Conservation (phyloP, 2,888 invertebrate species). For the Leucophenga montana region DNA sequence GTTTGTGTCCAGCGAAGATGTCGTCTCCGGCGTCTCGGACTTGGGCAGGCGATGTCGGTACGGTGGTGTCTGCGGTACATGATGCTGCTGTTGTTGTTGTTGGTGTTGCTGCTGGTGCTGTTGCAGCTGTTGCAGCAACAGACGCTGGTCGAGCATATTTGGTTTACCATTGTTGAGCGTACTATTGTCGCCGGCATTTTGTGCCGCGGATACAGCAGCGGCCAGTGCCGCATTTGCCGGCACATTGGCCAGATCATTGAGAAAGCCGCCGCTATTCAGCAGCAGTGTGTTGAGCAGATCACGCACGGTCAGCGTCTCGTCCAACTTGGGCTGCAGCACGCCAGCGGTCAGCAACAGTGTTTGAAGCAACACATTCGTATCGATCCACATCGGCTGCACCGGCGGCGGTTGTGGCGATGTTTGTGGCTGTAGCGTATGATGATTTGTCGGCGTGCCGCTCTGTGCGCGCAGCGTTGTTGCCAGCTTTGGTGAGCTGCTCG, state of each 20-base stretch:
- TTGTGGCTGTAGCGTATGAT: slow-evolving; percentile 38
- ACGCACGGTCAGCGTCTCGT: slow-evolving; percentile 67
- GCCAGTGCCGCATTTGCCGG: slow-evolving; percentile 41
- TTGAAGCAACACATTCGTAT: slow-evolving; percentile 67
- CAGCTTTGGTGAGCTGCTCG: slow-evolving; percentile 21
- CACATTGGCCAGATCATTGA: slow-evolving; percentile 51
- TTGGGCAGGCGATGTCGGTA: slow-evolving; percentile 69
- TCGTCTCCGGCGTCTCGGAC: slow-evolving; percentile 74
- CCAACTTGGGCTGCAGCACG: slow-evolving; percentile 57
- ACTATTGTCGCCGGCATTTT: slow-evolving; percentile 48
- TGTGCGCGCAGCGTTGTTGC: slow-evolving; percentile 30
- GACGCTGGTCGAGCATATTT: slow-evolving; percentile 58
- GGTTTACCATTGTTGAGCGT: slow-evolving; percentile 59
- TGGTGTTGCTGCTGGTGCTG: slow-evolving; percentile 62
- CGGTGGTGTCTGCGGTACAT: slow-evolving; percentile 40
- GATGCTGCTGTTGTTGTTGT: slow-evolving; percentile 62
- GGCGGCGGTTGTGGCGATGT: slow-evolving; percentile 49
- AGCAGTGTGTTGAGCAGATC: slow-evolving; percentile 68
- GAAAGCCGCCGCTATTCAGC: slow-evolving; percentile 57
- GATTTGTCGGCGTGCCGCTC: slow-evolving; percentile 29
- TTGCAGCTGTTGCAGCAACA: slow-evolving; percentile 58
- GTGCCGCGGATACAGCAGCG: slow-evolving; percentile 41
- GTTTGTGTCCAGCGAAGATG: slow-evolving; percentile 70
- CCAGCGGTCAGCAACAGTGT: slow-evolving; percentile 68
- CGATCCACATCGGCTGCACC: slow-evolving; percentile 57